Conservation (phyloP, 2,888 invertebrate species). For the Hecatera dysodea region DNA sequence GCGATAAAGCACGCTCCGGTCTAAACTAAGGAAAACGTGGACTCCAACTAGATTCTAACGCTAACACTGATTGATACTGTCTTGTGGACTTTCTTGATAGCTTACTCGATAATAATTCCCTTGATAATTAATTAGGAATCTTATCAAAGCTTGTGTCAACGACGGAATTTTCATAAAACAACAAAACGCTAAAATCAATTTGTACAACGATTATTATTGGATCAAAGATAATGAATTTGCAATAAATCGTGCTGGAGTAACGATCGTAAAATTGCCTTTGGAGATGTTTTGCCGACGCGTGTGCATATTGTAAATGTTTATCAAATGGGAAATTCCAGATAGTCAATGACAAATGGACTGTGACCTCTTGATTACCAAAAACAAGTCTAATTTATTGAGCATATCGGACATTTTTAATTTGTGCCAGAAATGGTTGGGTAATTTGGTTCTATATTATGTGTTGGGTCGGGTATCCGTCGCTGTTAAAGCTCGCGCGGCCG, state of each 20-base stretch:
- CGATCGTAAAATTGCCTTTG: slow-evolving; percentile 48
- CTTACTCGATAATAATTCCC: slow-evolving; percentile 53
- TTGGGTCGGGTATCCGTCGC: slow-evolving; percentile 73
- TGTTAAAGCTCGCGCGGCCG: slow-evolving; percentile 73
- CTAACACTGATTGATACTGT: slow-evolving; percentile 68
- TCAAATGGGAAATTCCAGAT: slow-evolving; percentile 51
- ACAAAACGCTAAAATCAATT: slow-evolving; percentile 57
- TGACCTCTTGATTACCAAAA: slow-evolving; percentile 61
- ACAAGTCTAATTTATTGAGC: slow-evolving; percentile 57
- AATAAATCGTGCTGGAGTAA: slow-evolving; percentile 42
- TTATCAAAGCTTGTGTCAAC: slow-evolving; percentile 47
- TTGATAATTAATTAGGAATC: slow-evolving; percentile 46
- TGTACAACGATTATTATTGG: slow-evolving; percentile 56
- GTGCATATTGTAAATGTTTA: slow-evolving; percentile 56
- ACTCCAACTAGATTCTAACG: slow-evolving; percentile 61
- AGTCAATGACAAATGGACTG: slow-evolving; percentile 57
- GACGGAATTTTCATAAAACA: slow-evolving; percentile 59
- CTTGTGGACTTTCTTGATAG: slow-evolving; percentile 58
- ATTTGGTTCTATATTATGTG: slow-evolving; percentile 68
- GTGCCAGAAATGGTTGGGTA: slow-evolving; percentile 47
- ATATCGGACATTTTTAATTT: slow-evolving; percentile 57
- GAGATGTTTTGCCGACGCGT: slow-evolving; percentile 35
- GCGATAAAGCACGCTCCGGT: slow-evolving; percentile 81
- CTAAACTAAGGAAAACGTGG: slow-evolving; percentile 73
- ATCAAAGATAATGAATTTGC: slow-evolving; percentile 50